Evolutionary conservation across 2,113 vertebrate genomes (phyloP).

Genomic region (Phalacrocorax carbo): DNA sequence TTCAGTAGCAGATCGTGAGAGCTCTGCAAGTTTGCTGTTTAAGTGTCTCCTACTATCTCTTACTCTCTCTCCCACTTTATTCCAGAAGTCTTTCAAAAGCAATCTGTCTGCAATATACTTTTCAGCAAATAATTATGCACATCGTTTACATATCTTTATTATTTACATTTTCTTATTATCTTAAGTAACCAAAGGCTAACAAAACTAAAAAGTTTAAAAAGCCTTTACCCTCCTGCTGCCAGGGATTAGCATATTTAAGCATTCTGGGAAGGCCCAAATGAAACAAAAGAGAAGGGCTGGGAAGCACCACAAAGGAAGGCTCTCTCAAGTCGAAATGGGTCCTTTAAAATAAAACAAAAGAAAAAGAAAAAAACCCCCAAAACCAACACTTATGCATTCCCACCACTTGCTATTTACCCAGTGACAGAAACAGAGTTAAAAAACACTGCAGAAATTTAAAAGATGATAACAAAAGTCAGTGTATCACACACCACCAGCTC

Average conservation of each 20-base stretch:
- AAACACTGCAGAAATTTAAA: neutral
- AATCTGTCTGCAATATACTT: neutral
- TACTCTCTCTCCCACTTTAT: neutral
- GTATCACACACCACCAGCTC: neutral
- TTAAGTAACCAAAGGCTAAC: slow-evolving; percentile 1
- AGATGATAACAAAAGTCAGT: neutral
- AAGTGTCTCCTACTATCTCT: neutral
- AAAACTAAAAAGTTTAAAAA: slow-evolving; percentile 6
- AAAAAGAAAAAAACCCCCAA: too few species aligned
- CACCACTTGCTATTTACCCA: neutral
- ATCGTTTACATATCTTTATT: neutral
- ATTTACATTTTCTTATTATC: slow-evolving; percentile 31
- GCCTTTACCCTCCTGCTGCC: slow-evolving; percentile 11
- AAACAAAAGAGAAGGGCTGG: slow-evolving; percentile 50
- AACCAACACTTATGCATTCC: neutral
- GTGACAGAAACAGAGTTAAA: neutral
- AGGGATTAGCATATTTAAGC: slow-evolving; percentile 54
- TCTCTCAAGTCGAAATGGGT: slow-evolving; percentile 9
- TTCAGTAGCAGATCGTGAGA: neutral
- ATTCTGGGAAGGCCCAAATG: slow-evolving; percentile 6
- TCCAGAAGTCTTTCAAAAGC: neutral
- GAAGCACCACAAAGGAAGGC: slow-evolving; percentile 23
- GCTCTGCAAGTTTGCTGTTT: neutral
- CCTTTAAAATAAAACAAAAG: slow-evolving; percentile 17
- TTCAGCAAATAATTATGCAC: neutral